Evolutionary conservation across 2,113 vertebrate species (phyloP).

Genomic region (Sorex fumeus): DNA sequence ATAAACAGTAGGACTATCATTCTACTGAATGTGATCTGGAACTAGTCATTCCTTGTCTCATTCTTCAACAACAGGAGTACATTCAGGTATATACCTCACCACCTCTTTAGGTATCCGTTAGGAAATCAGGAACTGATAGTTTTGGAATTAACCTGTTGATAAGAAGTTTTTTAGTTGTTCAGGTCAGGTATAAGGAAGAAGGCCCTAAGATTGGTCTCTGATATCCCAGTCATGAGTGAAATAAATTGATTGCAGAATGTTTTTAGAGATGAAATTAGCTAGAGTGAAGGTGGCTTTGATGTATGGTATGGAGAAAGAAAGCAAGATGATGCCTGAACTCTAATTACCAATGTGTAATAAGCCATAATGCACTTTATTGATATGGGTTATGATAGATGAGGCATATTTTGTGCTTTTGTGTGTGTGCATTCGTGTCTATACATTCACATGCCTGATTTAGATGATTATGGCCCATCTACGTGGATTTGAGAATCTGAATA

Average conservation of each 20-base stretch:
- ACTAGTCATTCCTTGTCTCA: neutral
- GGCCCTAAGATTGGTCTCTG: neutral
- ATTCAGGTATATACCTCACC: neutral
- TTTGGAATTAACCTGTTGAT: neutral
- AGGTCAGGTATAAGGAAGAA: neutral
- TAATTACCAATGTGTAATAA: neutral
- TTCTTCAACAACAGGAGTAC: neutral
- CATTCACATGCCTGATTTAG: neutral
- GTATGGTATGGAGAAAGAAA: neutral
- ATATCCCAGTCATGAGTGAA: no score
- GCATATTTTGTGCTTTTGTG: neutral
- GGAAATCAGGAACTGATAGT: neutral
- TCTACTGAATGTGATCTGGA: neutral
- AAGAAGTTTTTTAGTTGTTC: neutral
- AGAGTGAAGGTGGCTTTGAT: no score
- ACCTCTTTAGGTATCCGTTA: no score
- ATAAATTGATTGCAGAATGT: neutral
- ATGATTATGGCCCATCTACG: neutral
- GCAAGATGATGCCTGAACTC: neutral
- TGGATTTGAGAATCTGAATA: neutral
- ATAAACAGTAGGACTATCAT: neutral
- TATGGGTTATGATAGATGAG: neutral
- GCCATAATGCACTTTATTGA: neutral
- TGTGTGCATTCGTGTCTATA: neutral
- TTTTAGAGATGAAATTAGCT: neutral